Conservation (phyloP, 2,888 invertebrate genomes). For the Helobdella robusta region DNA sequence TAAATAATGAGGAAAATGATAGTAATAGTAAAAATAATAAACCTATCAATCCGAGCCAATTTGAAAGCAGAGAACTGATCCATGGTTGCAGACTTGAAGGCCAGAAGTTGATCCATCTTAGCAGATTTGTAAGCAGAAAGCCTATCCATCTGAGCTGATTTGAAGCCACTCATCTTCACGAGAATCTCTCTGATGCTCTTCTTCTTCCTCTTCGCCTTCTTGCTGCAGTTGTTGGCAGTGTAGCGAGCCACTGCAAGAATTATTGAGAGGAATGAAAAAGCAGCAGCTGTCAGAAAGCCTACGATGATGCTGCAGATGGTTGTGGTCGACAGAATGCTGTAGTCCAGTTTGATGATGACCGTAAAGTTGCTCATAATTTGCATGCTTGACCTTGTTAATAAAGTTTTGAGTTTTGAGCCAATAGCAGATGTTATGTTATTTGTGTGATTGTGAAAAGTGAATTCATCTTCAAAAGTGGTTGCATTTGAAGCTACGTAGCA, state of each 20-base stretch:
- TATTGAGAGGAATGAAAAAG: constrained; percentile 69
- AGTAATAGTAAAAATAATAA: too few species aligned
- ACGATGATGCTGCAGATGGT: constrained; percentile 73
- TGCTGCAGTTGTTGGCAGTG: constrained; percentile 59
- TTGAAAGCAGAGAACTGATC: constrained; percentile 41
- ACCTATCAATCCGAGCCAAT: constrained; percentile 39
- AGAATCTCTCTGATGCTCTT: constrained; percentile 76
- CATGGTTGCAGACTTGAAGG: constrained; percentile 43
- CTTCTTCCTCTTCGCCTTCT: constrained; percentile 48
- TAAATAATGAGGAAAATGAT: too few species aligned
- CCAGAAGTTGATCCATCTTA: constrained; percentile 42
- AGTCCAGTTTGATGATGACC: constrained; percentile 62
- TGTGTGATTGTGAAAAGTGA: neutral
- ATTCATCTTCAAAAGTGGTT: constrained; percentile 61
- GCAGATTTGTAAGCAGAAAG: constrained; percentile 43
- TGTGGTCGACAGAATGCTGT: constrained; percentile 70
- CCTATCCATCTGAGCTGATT: constrained; percentile 39
- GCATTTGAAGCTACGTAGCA: constrained; percentile 77
- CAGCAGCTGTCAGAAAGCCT: constrained; percentile 68
- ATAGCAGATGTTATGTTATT: too few species aligned
- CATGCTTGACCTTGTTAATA: too few species aligned
- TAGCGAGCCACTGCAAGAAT: constrained; percentile 66
- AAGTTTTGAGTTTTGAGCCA: too few species aligned
- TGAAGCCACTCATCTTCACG: constrained; percentile 57
- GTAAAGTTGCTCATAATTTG: constrained; percentile 51